Conservation (phyloP, 2,113 vertebrate species). For the Haliaeetus leucogaster region DNA sequence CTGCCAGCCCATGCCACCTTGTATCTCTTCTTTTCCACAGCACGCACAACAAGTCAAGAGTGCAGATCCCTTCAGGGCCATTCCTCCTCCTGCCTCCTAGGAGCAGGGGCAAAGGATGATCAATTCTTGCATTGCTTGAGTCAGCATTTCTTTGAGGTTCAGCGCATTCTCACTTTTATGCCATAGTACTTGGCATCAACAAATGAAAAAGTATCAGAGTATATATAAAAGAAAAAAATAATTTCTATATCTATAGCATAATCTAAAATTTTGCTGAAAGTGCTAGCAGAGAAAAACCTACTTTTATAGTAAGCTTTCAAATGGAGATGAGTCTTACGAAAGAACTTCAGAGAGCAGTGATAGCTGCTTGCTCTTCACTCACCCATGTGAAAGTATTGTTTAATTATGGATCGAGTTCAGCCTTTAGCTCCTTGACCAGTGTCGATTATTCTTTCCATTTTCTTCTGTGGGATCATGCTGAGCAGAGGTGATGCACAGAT, state of each 20-base stretch:
- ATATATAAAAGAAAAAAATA: background rate
- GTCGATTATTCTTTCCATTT: slow-evolving; percentile 35
- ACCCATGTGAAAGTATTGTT: background rate
- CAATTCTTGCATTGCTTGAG: background rate
- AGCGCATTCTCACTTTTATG: background rate
- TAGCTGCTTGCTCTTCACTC: slow-evolving; percentile 18
- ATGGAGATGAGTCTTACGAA: slow-evolving; percentile 33
- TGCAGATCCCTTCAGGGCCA: fast-evolving
- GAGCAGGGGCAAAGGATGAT: background rate
- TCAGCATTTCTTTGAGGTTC: background rate
- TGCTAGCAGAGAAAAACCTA: background rate
- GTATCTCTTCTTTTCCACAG: background rate
- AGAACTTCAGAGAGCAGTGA: slow-evolving; percentile 24
- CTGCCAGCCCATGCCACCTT: background rate
- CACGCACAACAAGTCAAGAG: fast-evolving
- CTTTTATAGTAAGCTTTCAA: slow-evolving; percentile 44
- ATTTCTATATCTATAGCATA: background rate
- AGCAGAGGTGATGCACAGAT: background rate
- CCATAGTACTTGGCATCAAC: background rate
- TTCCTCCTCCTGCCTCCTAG: background rate
- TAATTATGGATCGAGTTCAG: slow-evolving; percentile 57
- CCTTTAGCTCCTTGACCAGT: slow-evolving; percentile 51
- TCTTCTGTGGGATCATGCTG: background rate
- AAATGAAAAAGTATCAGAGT: background rate
- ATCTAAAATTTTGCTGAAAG: slow-evolving; percentile 30